A percentile compares a stretch with the other conserved stretches of the same genome.
These are phyloP conservation scores for Xiphorhynchus elegans DNA, from an alignment of 2,113 vertebrate species.

Conservation along the genomic window DNA sequence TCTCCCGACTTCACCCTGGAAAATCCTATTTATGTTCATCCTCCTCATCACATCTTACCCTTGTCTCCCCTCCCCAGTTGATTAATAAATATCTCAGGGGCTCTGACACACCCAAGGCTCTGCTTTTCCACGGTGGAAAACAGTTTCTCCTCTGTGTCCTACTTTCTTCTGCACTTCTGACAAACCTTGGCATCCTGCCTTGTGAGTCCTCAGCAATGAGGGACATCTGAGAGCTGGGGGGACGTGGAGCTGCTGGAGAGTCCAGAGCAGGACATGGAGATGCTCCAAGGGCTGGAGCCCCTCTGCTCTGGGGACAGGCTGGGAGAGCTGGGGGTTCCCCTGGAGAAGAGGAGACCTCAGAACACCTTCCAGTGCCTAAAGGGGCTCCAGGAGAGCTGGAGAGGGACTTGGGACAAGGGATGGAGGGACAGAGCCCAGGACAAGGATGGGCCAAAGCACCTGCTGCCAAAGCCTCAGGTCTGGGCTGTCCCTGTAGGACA, in stretches of 20 bases:
- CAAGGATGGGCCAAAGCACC: neutral
- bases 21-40: neutral
- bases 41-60: neutral
- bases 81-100: neutral
- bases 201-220: rapidly evolving
- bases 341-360: neutral
- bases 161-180: neutral
- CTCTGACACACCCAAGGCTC: neutral
- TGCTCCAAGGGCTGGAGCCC: neutral
- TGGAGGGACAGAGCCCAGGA: rapidly evolving
- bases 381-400: neutral
- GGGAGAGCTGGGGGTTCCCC: neutral
- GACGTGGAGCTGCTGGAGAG: neutral
- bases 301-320: neutral
- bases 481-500: neutral
- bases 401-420: neutral
- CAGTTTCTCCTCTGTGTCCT: neutral
- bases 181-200: neutral
- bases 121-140: neutral
- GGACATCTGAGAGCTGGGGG: neutral
- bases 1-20: neutral
- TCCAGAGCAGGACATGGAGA: neutral
- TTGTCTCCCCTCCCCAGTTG: neutral
- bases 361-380: neutral
- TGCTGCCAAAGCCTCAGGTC: neutral